These are phyloP conservation scores for Camponotus vicinus DNA, from an alignment of 1,140 invertebrate species.

Conservation along the genomic window DNA sequence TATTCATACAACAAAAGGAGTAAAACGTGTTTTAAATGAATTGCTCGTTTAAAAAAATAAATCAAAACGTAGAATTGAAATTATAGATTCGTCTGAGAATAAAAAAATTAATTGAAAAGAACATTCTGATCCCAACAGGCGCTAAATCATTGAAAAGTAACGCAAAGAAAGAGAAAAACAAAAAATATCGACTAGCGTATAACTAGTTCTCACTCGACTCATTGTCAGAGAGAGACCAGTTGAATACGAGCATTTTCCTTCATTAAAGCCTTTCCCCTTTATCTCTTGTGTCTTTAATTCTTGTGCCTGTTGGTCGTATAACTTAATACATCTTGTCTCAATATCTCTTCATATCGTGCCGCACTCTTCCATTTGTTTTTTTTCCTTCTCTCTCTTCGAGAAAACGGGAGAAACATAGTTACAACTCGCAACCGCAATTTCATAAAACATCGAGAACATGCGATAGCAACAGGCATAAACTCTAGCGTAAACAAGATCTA, in stretches of 20 bases:
- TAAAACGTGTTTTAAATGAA: no score
- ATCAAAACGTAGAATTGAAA: no score
- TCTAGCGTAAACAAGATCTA: slow-evolving; percentile 34
- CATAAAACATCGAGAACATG: slow-evolving; percentile 30
- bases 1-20: no score
- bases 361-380: slow-evolving; percentile 31
- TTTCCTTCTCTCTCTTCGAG: background rate
- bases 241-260: slow-evolving; percentile 24
- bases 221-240: no score
- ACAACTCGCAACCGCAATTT: slow-evolving; percentile 43
- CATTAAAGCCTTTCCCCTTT: slow-evolving; percentile 64
- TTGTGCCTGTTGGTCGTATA: slow-evolving; percentile 66
- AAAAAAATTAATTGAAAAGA: no score
- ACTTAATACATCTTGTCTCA: slow-evolving; percentile 68
- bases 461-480: background rate
- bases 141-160: no score
- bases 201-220: no score
- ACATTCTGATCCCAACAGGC: no score
- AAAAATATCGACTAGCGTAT: no score
- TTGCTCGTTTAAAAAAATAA: no score
- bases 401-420: slow-evolving; percentile 30
- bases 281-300: slow-evolving; percentile 76
- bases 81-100: no score
- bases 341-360: slow-evolving; percentile 51
- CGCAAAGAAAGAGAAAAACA: no score